Evolutionary conservation across 2,888 invertebrate genomes (phyloP).

Genomic region (Phlogophora meticulosa): DNA sequence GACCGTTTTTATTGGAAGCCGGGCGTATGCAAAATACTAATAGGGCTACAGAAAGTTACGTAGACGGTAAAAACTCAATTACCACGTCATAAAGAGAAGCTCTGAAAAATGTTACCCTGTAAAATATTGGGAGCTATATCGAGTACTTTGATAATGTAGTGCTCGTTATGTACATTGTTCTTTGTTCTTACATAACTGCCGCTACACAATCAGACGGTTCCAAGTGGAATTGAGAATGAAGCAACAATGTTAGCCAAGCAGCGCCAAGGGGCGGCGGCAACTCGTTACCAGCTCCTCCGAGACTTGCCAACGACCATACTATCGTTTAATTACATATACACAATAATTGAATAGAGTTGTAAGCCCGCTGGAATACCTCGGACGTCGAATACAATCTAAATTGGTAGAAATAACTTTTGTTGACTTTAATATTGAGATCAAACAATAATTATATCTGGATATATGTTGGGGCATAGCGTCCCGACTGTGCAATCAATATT

Average conservation of each 20-base stretch:
- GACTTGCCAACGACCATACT: slow-evolving; percentile 75
- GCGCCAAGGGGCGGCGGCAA: slow-evolving; percentile 63
- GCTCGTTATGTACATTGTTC: slow-evolving; percentile 32
- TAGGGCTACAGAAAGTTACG: not conserved
- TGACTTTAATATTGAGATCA: not conserved
- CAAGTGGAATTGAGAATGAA: slow-evolving; percentile 76
- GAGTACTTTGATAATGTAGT: slow-evolving; percentile 12
- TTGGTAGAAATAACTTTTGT: slow-evolving; percentile 15
- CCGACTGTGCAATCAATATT: too few relatives aligned
- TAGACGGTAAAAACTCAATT: slow-evolving; percentile 2
- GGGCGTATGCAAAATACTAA: slow-evolving; percentile 22
- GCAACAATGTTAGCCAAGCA: slow-evolving; percentile 67
- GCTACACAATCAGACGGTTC: slow-evolving; percentile 46
- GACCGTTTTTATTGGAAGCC: slow-evolving; percentile 22
- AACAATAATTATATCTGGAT: not conserved
- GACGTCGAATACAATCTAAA: slow-evolving; percentile 16
- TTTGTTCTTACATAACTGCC: slow-evolving; percentile 43
- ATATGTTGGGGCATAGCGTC: too few relatives aligned
- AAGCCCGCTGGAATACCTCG: slow-evolving; percentile 17
- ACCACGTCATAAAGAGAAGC: not conserved
- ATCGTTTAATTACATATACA: slow-evolving; percentile 75
- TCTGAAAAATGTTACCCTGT: not conserved
- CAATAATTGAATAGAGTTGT: slow-evolving; percentile 73
- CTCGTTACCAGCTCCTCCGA: slow-evolving; percentile 76
- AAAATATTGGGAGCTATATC: not conserved